Base-by-base conservation (phyloP, 2,113 vertebrate species). In the Platysternon megacephalum region DNA sequence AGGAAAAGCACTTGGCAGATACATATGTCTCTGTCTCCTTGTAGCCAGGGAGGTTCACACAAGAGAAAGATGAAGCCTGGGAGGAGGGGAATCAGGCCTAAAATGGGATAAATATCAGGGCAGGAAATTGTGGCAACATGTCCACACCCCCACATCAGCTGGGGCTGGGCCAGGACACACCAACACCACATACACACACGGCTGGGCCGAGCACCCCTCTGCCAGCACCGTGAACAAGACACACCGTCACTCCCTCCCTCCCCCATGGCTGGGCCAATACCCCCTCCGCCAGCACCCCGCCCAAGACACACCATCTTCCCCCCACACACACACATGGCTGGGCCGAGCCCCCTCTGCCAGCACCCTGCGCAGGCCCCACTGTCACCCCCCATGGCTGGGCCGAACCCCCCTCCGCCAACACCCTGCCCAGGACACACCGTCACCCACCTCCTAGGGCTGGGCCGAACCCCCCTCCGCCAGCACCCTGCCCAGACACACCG, bases 391-490 rank as follows among this genome's bases (percentile, higher is more conserved):
- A 48, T 48, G 16, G 16, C 16, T 51, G 16, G 49, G 49, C 49
- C 16, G 2, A 16, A 5, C 14, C 19, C 51, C 51, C 46, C 1
- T 1, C 48, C 17, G 1, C 42, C 35, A 35, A 42, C 32, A 1
- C 24, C 32, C 26, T 3, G 8, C 76, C n/a, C 2, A 8, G 32
- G 14, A n/a, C 35, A 35, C 32, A 52, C 19, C 13, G 5, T 22
- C 44, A 28, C 58, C 0, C 29, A 3, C 44, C 11, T 52, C 6
- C 6, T 53, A 26, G 8, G 6, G 88, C 29, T 78, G 53, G 53
- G 72, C 4, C 8, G 6, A 21, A 48, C 58, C 29, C 35, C 56
- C 3, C 14, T 51, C 42, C 5, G 29, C 11, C 11, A 19, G 19
- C 35, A 9, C 35, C 35, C 65, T n/a, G 35, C 35, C 6, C n/a